Evolutionary conservation across 2,113 vertebrate genomes (phyloP).

Genomic region (Egretta garzetta): DNA sequence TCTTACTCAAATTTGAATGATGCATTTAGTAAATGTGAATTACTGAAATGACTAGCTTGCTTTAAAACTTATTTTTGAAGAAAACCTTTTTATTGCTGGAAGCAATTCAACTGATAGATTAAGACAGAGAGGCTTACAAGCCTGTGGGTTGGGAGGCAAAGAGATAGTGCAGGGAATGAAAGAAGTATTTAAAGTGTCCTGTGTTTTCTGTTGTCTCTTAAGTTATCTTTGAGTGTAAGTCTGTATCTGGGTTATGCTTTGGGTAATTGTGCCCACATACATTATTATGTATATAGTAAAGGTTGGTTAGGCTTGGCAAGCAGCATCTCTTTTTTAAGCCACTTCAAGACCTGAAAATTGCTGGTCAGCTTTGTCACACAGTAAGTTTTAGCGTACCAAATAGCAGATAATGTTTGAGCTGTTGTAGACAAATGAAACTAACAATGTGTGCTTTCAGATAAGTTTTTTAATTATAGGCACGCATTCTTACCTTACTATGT

Average conservation of each 20-base stretch:
- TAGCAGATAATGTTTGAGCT: not conserved
- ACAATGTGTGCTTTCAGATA: not conserved
- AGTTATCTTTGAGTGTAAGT: not conserved
- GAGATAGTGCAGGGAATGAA: not conserved
- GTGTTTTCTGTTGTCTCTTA: not conserved
- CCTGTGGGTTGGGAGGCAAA: not conserved
- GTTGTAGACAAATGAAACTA: not conserved
- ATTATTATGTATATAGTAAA: rapidly evolving
- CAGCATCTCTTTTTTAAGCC: not conserved
- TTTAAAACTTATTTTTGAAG: not conserved
- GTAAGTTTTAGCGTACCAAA: not conserved
- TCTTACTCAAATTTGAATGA: not conserved
- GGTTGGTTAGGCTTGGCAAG: not conserved
- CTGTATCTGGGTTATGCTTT: not conserved
- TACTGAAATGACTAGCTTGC: not conserved
- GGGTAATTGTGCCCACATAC: rapidly evolving
- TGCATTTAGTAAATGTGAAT: not conserved
- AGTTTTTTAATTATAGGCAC: not conserved
- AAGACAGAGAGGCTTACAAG: not conserved
- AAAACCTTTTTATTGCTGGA: not conserved
- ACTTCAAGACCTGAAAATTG: not conserved
- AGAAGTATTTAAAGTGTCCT: not conserved
- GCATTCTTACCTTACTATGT: not conserved
- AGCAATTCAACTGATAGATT: not conserved
- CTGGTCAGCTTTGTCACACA: not conserved